Conservation (phyloP, 2,888 invertebrate genomes). For the Drosophila antonietae region DNA sequence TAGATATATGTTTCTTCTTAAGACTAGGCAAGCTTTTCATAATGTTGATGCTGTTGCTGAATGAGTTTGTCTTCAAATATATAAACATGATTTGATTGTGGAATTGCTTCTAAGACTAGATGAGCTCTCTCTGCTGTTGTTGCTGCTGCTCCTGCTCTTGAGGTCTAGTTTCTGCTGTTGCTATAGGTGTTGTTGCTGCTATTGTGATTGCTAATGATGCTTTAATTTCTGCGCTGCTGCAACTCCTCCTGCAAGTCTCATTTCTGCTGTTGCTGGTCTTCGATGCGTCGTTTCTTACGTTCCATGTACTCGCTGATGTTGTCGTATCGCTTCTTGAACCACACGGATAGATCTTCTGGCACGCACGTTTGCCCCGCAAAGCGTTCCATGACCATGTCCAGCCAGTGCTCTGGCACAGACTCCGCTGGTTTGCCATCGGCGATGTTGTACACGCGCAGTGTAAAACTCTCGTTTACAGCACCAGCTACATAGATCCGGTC, state of each 20-base stretch:
- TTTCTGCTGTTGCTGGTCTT: constrained; percentile 82
- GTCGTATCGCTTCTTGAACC: constrained; percentile 92
- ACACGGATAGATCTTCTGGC: constrained; percentile 85
- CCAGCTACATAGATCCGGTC: constrained; percentile 71
- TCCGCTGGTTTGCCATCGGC: constrained; percentile 32
- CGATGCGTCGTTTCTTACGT: constrained; percentile 89
- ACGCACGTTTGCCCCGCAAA: constrained; percentile 63
- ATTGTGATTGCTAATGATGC: neutral
- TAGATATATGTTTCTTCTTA: neutral
- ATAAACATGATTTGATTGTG: neutral
- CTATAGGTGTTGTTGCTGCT: neutral
- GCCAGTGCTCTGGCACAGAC: constrained; percentile 60
- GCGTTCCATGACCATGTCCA: constrained; percentile 70
- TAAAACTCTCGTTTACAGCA: constrained; percentile 65
- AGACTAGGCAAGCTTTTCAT: neutral
- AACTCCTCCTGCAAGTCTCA: neutral
- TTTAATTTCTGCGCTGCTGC: neutral
- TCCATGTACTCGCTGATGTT: constrained; percentile 92
- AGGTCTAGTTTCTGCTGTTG: neutral
- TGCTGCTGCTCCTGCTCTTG: neutral
- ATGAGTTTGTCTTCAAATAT: neutral
- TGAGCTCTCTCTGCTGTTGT: neutral
- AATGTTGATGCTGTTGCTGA: neutral
- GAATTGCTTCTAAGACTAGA: neutral
- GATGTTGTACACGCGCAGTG: constrained; percentile 58